Evolutionary conservation across 1,140 invertebrate species (phyloP).

Genomic region (Gyrodactylus salaris): DNA sequence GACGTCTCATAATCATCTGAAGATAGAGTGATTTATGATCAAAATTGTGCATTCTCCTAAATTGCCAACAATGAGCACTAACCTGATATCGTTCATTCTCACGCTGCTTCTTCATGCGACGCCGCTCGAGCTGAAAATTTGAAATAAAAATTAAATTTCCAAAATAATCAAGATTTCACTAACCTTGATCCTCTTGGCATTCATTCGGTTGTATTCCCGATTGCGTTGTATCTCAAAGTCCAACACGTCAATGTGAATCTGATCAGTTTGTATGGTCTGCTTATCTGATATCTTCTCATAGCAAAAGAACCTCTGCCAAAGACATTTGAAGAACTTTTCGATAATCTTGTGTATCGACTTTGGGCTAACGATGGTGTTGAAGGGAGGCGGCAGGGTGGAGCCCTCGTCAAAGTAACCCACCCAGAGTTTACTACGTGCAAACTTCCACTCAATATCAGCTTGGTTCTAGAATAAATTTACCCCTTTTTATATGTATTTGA

Average conservation of each 20-base stretch:
- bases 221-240: not conserved
- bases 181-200: not conserved
- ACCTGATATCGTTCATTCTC: not conserved
- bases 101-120: not conserved
- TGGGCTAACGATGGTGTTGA: constrained; percentile 27
- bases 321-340: not conserved
- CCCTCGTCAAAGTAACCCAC: constrained; percentile 28
- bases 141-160: not conserved
- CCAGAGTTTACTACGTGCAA: constrained; percentile 27
- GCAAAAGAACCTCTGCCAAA: not conserved
- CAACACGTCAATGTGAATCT: not conserved
- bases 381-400: constrained; percentile 25
- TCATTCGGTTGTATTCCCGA: not conserved
- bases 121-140: not conserved
- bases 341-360: constrained; percentile 18
- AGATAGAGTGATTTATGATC: constrained; percentile 13
- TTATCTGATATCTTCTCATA: not conserved
- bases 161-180: not conserved
- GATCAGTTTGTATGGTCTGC: not conserved
- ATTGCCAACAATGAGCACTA: not conserved
- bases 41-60: not conserved
- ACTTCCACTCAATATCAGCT: constrained; percentile 29
- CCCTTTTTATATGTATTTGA: constrained; percentile 12
- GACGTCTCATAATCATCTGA: constrained; percentile 25
- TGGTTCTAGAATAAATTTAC: constrained; percentile 19